Evolutionary conservation across 2,113 vertebrate genomes (phyloP).

Genomic region (Leucopternis melanops): DNA sequence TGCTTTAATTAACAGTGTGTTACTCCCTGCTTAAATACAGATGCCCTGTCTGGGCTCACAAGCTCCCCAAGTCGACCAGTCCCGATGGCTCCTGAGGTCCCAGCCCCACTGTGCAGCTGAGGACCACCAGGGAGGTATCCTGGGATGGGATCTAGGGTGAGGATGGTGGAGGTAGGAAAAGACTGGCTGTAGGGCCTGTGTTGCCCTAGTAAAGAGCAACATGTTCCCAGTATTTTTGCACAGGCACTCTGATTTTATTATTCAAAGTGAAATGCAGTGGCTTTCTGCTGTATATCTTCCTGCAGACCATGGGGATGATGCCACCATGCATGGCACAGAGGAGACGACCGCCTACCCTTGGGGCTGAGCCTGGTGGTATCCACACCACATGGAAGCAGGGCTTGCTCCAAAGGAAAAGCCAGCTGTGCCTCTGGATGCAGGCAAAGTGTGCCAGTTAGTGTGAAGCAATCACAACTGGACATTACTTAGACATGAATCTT

Average conservation of each 20-base stretch:
- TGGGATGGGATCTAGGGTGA: not conserved
- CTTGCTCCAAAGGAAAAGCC: not conserved
- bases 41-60: not conserved
- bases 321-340: not conserved
- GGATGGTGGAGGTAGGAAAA: not conserved
- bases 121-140: not conserved
- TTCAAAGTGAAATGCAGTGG: not conserved
- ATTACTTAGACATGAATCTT: not conserved
- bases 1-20: not conserved
- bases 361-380: not conserved
- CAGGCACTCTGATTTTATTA: not conserved
- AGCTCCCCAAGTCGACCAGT: not conserved
- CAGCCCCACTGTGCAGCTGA: not conserved
- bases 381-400: not conserved
- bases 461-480: not conserved
- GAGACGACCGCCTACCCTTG: not conserved
- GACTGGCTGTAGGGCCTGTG: not conserved
- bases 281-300: not conserved
- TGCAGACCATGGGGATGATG: not conserved
- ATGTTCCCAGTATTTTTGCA: not conserved
- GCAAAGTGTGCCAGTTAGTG: not conserved
- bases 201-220: not conserved
- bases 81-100: accelerated
- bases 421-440: not conserved
- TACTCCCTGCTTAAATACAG: not conserved